Base-by-base conservation (phyloP, 1,140 invertebrate species). In the Heliconius hermathena region DNA sequence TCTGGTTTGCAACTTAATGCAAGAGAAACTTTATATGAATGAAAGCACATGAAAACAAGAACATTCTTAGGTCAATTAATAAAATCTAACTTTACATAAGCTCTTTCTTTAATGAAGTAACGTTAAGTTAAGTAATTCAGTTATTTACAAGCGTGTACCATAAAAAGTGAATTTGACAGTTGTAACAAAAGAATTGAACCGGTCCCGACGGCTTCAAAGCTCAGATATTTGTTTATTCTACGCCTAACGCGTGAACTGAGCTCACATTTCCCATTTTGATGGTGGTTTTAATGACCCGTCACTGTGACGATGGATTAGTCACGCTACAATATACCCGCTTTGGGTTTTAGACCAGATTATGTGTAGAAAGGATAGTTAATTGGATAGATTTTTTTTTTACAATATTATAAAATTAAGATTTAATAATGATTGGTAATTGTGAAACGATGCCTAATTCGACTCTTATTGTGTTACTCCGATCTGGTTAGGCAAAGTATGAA, bases 231-330 rank as follows among this genome's bases (percentile, higher is more conserved):
- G 79, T 80, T 83, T 87, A 82, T 78, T 85, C 73, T 85, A 60
- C 71, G 75, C 60, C 38, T 57, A 81, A 77, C 46, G 71, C 74
- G 72, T 81, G 49, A 81, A 80, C 79, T 82, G 82, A 36, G 81
- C 81, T 84, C 76, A 84, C 80, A 75, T 74, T 73, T 77, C 82
- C 85, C 83, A 85, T 88, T 87, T 90, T 90, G 84, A 92, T 86
- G 88, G 84, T 82, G 83, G 84, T 88, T 89, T 91, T 91, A 93
- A 93, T 89, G 90, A 91, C 76, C 85, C 87, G 88, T 90, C 86
- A 87, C 88, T 85, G 89, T 88, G 89, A 88, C 85, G 87, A 86
- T 79, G 88, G 88, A 90, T 90, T 88, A 88, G 84, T 78, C 57
- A 76, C 71, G 49, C 18, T 13, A 18, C 18, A 41, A 77, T 57